Conservation (phyloP, 2,113 vertebrate genomes). For the Burhinus oedicnemus region DNA sequence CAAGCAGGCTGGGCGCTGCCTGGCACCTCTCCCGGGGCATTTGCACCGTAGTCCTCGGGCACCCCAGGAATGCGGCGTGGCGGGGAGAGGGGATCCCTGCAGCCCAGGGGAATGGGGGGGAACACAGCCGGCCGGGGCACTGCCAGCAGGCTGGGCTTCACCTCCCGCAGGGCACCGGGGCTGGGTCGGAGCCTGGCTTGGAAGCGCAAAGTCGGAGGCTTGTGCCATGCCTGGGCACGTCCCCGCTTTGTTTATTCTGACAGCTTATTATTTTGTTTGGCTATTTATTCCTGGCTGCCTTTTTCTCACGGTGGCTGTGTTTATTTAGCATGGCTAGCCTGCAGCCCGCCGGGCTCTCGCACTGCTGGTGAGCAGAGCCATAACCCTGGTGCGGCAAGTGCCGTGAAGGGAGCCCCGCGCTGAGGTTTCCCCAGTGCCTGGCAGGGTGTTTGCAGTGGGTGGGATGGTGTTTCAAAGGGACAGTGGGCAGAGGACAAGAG, state of each 20-base stretch:
- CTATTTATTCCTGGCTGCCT: conserved; percentile 51
- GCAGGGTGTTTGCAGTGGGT: rapidly evolving
- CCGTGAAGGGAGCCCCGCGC: rapidly evolving
- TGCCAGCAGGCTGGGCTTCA: background rate
- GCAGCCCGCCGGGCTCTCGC: background rate
- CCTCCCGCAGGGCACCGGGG: background rate
- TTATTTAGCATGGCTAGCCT: conserved; percentile 7
- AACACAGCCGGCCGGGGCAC: rapidly evolving
- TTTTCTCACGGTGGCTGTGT: conserved; percentile 58
- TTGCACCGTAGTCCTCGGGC: background rate
- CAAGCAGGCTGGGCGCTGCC: background rate
- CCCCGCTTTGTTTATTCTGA: conserved; percentile 51
- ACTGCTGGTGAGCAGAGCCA: rapidly evolving
- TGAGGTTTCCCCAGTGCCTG: background rate
- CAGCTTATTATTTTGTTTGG: conserved; percentile 45
- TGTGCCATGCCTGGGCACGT: conserved; percentile 16
- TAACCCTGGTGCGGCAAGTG: background rate
- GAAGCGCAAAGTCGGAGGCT: background rate
- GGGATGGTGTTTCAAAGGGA: background rate
- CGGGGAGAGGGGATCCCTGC: conserved; percentile 21
- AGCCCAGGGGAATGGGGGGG: background rate
- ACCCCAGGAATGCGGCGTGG: background rate
- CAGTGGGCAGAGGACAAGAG: background rate
- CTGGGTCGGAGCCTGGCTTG: background rate
- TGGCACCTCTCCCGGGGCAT: background rate